A percentile compares a stretch with the other conserved stretches of the same genome.
These are phyloP conservation scores for Arremon brunneinucha DNA, from an alignment of 2,797 vertebrate species.

Conservation along the genomic window DNA sequence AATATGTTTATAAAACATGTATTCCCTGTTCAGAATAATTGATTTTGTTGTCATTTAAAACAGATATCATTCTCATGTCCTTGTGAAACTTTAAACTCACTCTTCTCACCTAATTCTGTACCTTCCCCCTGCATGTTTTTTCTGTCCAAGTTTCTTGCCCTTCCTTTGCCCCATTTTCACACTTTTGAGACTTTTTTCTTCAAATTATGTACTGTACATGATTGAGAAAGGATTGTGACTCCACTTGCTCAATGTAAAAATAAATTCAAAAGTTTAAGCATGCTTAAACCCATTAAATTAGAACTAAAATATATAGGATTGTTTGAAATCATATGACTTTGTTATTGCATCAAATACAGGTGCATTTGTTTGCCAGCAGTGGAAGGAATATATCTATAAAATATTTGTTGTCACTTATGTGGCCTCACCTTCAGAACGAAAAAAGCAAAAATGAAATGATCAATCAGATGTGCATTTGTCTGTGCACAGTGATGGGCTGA, in stretches of 20 bases:
- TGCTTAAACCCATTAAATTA: not conserved
- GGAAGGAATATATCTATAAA: not conserved
- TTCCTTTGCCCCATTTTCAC: not conserved
- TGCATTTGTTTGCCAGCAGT: not conserved
- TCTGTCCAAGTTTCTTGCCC: not conserved
- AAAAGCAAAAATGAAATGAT: not conserved
- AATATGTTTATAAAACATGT: not conserved
- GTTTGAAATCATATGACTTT: not conserved
- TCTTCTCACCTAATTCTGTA: not conserved
- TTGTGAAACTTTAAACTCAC: not conserved
- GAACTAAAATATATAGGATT: not conserved
- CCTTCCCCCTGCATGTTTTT: not conserved
- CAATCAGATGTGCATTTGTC: not conserved
- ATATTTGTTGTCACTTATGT: not conserved
- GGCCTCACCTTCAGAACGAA: not conserved
- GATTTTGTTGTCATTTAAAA: not conserved
- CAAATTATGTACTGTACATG: rapidly evolving
- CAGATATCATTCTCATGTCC: not conserved
- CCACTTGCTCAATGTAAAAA: not conserved
- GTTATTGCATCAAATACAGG: rapidly evolving
- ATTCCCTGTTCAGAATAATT: not conserved
- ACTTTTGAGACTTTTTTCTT: not conserved
- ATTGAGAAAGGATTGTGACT: not conserved
- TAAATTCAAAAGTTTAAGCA: not conserved
- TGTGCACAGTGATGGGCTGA: not conserved